phyloP scores from a whole-genome alignment of 2,888 invertebrate genomes.

The Proisotoma minuta region DNA sequence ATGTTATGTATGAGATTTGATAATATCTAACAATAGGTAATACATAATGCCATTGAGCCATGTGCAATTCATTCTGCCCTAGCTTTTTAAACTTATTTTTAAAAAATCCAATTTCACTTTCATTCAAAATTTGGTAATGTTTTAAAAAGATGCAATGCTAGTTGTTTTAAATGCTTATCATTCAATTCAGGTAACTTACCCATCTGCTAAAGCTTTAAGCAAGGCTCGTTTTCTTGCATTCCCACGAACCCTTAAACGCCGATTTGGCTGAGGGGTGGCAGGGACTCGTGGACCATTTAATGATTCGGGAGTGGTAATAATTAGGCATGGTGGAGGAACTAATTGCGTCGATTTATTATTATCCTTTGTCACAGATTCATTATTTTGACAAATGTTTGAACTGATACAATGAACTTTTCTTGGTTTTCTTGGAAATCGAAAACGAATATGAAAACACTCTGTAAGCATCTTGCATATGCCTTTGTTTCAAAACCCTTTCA shows the following conservation, averaged over 20 bases:
- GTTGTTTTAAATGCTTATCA: too few species aligned
- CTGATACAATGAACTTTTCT: conserved; percentile 23
- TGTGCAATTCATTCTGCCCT: too few species aligned
- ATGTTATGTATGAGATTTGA: too few species aligned
- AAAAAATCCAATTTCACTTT: too few species aligned
- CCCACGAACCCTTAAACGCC: conserved; percentile 26
- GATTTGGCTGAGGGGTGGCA: conserved; percentile 27
- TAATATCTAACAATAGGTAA: too few species aligned
- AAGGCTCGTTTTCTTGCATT: conserved; percentile 34
- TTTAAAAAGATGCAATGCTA: too few species aligned
- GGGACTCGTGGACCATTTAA: conserved; percentile 25
- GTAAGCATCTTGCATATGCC: conserved; percentile 34
- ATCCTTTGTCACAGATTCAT: neutral
- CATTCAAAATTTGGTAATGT: too few species aligned
- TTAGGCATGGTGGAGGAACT: conserved; percentile 18
- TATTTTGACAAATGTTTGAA: neutral
- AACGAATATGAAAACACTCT: conserved; percentile 42
- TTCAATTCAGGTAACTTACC: conserved; percentile 28
- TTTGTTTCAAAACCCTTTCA: too few species aligned
- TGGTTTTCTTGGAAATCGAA: conserved; percentile 43
- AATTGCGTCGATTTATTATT: neutral
- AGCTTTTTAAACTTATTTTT: too few species aligned
- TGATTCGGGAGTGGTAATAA: conserved; percentile 23
- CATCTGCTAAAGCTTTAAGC: conserved; percentile 40
- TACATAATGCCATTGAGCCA: too few species aligned